These are phyloP conservation scores for Oreochromis mossambicus DNA, from an alignment of 2,797 vertebrate species.

Conservation along the genomic window DNA sequence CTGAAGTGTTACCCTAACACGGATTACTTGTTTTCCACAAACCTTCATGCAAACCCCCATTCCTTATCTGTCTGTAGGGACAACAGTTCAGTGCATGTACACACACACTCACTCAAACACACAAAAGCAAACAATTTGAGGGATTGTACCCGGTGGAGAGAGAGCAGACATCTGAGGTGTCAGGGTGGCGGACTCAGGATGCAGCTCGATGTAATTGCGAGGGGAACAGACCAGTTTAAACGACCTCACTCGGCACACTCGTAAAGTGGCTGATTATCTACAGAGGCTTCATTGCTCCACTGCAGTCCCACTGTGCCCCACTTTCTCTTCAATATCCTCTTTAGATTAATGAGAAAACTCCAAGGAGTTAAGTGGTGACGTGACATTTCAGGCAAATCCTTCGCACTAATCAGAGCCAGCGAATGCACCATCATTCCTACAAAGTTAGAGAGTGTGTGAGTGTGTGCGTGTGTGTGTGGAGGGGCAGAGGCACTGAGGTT, in stretches of 20 bases:
- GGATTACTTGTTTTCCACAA: background rate
- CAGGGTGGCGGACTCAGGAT: background rate
- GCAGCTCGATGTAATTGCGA: background rate
- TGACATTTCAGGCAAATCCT: background rate
- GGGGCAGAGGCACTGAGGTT: constrained; percentile 59
- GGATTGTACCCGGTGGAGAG: background rate
- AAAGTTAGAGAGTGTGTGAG: background rate
- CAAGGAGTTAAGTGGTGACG: background rate
- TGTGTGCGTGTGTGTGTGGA: background rate
- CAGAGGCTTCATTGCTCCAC: background rate
- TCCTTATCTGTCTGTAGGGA: constrained; percentile 9
- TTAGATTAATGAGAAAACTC: background rate
- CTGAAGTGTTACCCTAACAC: constrained; percentile 33
- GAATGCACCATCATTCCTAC: background rate
- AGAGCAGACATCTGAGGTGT: constrained; percentile 13
- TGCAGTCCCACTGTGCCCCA: background rate
- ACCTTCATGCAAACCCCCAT: constrained; percentile 48
- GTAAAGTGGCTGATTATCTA: background rate
- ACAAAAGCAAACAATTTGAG: background rate
- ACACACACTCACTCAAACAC: background rate
- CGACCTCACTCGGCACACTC: background rate
- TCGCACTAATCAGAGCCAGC: background rate
- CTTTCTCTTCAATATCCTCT: background rate
- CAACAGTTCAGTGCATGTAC: constrained; percentile 2
- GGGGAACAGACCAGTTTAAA: background rate